Evolutionary conservation across 2,888 invertebrate species (phyloP), one percentile per base, ranked within the genome.

Genomic region (Bimastos eiseni): DNA sequence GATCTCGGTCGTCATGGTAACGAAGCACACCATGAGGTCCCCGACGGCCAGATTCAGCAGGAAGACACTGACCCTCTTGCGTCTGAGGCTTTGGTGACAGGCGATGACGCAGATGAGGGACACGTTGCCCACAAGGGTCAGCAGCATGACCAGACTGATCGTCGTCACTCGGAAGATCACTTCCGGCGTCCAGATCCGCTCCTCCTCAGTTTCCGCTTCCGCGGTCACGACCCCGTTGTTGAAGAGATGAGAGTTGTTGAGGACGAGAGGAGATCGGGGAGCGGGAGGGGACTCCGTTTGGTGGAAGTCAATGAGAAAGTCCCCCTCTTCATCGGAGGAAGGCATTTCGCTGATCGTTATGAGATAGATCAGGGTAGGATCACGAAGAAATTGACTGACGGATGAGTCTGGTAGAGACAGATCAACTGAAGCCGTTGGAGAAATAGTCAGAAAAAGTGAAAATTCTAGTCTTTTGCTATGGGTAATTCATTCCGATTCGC

Each of bases 1-100:
- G 41, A 95, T 94, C 92, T 95, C 95, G 15, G 95, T 94, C 34
- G 95, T 94, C 95, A 95, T 95, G 11, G 95, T 95, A 44, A 95
- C 94, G 70, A 94, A 92, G 55, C 95, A 95, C 13, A 95, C 95
- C 34, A 95, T 94, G 55, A 95, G 93, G 93, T 95, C 95, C 0
- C 95, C 95, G 37, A 95, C 93, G 33, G 95, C 95, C 89, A 95
- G 92, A 92, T 95, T 95, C 37, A 95, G 93, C 38, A 95, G 94
- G 92, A 95, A 95, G 34, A 95, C 94, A 92, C 95, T 95, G 21
- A 95, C 95, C 41, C 95, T 93, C 89, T 94, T 94, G 17, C 94
- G 93, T 21, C 95, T 93, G 36, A 94, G 93, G n/a, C 93, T 93
- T 44, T 93, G 93, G 90, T 94, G 94, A 92, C 94, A 94, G 88